Base-by-base conservation (phyloP, 2,113 vertebrate genomes). In the Tetraodon nigroviridis region DNA sequence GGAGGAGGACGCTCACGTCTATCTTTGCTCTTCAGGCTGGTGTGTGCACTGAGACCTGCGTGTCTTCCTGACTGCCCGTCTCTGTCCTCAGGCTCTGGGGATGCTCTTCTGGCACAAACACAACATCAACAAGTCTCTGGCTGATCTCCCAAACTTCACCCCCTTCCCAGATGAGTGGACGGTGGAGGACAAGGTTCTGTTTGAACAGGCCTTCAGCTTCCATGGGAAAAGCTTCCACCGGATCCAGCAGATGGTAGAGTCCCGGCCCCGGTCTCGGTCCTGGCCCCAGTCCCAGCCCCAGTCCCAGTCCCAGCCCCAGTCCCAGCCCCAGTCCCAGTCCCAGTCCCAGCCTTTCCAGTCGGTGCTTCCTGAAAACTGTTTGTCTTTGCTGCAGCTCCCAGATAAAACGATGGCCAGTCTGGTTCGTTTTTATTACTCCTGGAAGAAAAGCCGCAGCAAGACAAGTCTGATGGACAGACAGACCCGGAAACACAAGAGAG, bases 51-150 rank as follows among this genome's bases (percentile, higher is more conserved):
- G 22, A 5, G 17, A 17, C 15, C 19, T 17, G 8, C 19, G 22
- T 24, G 19, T 18, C 21, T 29, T 1, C 13, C 27, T 78, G 7
- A 5, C 7, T 51, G 21, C 22, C 2, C 7, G 10, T 55, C 14
- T 56, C 4, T 20, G 22, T 37, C 22, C 16, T 1, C 77, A 98
- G 95, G 95, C 95, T 40, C 92, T 98, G 50, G 95, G 95, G 48
- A 98, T 98, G 95, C 92, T 98, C 8, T 98, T 98, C 77, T 98
- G 95, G 95, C 95, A 98, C 88, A 96, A 97, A 77, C 95, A 98
- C 90, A 96, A 96, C 78, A 93, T 98, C 0, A 94, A 98, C 83
- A 96, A 97, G 56, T 98, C 95, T 63, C 76, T 98, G 89, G 94
- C 95, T 11, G 95, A 98, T 70, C 86, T 98, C 58, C 95, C 95